These are phyloP conservation scores for Lycodopsis pacificus DNA, from an alignment of 2,797 vertebrate genomes.

Conservation along the genomic window DNA sequence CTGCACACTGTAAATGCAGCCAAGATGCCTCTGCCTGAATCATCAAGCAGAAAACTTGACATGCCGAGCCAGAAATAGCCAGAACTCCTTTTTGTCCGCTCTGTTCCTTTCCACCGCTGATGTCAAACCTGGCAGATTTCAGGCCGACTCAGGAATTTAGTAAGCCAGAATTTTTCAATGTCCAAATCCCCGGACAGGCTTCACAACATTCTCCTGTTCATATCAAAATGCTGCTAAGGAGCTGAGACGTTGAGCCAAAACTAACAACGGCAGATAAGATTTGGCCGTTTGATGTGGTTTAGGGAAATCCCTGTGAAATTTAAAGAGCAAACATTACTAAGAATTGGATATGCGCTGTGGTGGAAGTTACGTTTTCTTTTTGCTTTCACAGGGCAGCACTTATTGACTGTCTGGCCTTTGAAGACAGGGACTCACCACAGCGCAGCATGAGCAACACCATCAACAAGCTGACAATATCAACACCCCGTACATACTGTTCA, in stretches of 20 bases:
- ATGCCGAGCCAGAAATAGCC: slow-evolving; percentile 57
- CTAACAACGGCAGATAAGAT: slow-evolving; percentile 70
- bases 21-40: slow-evolving; percentile 63
- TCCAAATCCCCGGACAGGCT: slow-evolving; percentile 55
- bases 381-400: slow-evolving; percentile 30
- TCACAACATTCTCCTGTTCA: slow-evolving; percentile 53
- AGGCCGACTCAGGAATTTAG: slow-evolving; percentile 63
- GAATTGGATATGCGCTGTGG: slow-evolving; percentile 39
- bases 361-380: slow-evolving; percentile 42
- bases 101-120: slow-evolving; percentile 53
- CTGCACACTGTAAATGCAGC: slow-evolving; percentile 47
- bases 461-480: slow-evolving; percentile 39
- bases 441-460: slow-evolving; percentile 34
- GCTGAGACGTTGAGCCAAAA: slow-evolving; percentile 62
- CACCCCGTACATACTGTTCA: not conserved
- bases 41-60: slow-evolving; percentile 61
- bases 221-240: slow-evolving; percentile 54
- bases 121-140: slow-evolving; percentile 71
- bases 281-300: slow-evolving; percentile 60
- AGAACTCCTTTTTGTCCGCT: slow-evolving; percentile 41
- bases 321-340: slow-evolving; percentile 50
- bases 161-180: slow-evolving; percentile 64
- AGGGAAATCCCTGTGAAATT: slow-evolving; percentile 58
- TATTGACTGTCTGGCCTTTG: slow-evolving; percentile 48
- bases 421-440: slow-evolving; percentile 45